Evolutionary conservation across 1,140 invertebrate genomes (phyloP).

Genomic region (Neodiprion virginianus): DNA sequence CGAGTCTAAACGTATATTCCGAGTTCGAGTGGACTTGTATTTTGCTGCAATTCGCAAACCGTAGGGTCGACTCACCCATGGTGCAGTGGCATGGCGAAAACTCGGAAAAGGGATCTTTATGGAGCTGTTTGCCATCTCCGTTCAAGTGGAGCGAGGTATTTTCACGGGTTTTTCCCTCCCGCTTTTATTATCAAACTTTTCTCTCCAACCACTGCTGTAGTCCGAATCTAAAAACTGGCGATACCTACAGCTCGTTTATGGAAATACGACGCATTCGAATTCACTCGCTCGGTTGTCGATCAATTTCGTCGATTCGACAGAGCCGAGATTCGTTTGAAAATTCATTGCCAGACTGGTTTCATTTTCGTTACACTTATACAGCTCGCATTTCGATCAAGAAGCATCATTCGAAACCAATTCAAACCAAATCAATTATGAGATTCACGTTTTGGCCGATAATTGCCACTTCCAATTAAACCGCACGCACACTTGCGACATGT

Average conservation of each 20-base stretch:
- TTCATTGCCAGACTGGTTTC: too few species aligned
- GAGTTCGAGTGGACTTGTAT: slow-evolving; percentile 4
- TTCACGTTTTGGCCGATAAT: too few species aligned
- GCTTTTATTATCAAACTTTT: neutral
- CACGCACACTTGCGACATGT: too few species aligned
- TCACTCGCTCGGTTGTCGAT: neutral
- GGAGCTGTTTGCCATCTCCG: neutral
- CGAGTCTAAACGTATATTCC: neutral
- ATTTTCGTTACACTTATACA: too few species aligned
- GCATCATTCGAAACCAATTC: too few species aligned
- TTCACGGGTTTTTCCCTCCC: neutral
- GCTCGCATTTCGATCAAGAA: too few species aligned
- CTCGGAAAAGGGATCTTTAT: neutral
- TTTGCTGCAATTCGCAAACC: neutral
- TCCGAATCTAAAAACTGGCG: too few species aligned
- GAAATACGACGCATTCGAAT: neutral
- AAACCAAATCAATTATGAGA: too few species aligned
- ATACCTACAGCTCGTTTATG: neutral
- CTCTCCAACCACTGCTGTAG: neutral
- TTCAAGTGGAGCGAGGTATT: neutral
- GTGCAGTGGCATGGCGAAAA: neutral
- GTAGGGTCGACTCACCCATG: neutral
- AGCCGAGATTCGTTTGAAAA: too few species aligned
- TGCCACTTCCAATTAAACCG: too few species aligned
- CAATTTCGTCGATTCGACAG: neutral